Base-by-base conservation (phyloP, 2,797 vertebrate genomes). In the Balearica regulorum region DNA sequence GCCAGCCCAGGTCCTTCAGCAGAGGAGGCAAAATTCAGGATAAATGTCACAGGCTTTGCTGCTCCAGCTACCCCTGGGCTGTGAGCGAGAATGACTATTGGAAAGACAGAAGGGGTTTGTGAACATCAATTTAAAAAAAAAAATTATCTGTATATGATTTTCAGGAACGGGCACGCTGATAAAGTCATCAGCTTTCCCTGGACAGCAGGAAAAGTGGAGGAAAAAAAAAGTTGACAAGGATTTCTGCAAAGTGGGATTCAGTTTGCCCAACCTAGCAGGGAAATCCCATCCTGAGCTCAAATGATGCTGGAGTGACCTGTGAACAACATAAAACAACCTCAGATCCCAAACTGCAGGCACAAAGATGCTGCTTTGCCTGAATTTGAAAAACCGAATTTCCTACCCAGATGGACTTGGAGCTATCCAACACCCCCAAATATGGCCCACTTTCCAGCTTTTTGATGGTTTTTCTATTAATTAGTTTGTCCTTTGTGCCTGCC, bases 401-500 rank as follows among this genome's bases (percentile, higher is more conserved):
- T 51, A 35, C 61, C 33, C 6, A 3, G 31, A 15, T 58, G 51
- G 51, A 33, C 17, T n/a, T 57, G 46, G 28, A 61, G 24, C 7
- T 49, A 8, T 26, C 41, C 26, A 65, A 11, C 9, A 17, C 4
- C 1, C 14, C 6, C 9, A 57, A 3, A 49, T 17, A 7, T 1
- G 0, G 9, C 26, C 24, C 58, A 28, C 2, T 37, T 79, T 33
- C 21, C 33, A 35, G 7, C 2, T 60, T 79, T 82, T 28, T 37
- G 16, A 4, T 16, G 3, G 12, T 37, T 79, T 57, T 69, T 28
- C 10, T 55, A 2, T 35, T 49, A 28, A 6, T 39, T 21, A 9
- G 11, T 21, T 69, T 57, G 28, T 37, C 18, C 61, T 72, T 46
- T 57, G 13, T 39, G 11, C 21, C 41, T 75, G 19, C 65, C 15